These are phyloP conservation scores for Microdon myrmicae DNA, from an alignment of 2,888 invertebrate genomes.

Conservation along the genomic window DNA sequence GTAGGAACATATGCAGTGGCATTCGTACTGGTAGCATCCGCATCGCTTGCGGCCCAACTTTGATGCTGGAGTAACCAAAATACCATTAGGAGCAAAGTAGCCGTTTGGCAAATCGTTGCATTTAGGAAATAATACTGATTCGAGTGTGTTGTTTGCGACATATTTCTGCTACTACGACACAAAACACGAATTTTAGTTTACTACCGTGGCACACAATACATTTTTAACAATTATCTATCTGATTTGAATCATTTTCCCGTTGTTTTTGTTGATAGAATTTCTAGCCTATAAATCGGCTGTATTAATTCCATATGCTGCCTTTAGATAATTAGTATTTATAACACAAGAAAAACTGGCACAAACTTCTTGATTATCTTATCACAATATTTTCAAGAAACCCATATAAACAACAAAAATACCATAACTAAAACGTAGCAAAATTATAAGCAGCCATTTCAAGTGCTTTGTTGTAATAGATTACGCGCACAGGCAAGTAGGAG, in stretches of 20 bases:
- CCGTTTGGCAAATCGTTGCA: too few relatives aligned
- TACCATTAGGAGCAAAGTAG: too few relatives aligned
- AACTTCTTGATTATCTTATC: background rate
- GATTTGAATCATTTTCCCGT: background rate
- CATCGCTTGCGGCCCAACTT: constrained; percentile 2
- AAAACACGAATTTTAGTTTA: background rate
- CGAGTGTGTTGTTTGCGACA: constrained; percentile 21
- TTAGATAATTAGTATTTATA: background rate
- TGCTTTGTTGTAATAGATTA: constrained; percentile 26
- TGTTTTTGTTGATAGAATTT: background rate
- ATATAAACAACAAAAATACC: too few relatives aligned
- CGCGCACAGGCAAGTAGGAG: background rate
- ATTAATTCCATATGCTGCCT: background rate
- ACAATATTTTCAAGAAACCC: background rate
- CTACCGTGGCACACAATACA: constrained; percentile 7
- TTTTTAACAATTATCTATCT: constrained; percentile 1
- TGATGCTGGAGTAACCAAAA: constrained; percentile 16
- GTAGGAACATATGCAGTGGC: constrained; percentile 28
- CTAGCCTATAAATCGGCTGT: background rate
- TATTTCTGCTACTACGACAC: constrained; percentile 5
- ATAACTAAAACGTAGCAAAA: constrained; percentile 5
- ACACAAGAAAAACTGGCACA: constrained; percentile 1
- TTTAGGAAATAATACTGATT: constrained; percentile 31
- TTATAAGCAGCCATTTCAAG: constrained; percentile 19
- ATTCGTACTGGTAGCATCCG: constrained; percentile 10